These are phyloP conservation scores for Trissoscelio sp. DNA, from an alignment of 2,888 invertebrate genomes.

Conservation along the genomic window DNA sequence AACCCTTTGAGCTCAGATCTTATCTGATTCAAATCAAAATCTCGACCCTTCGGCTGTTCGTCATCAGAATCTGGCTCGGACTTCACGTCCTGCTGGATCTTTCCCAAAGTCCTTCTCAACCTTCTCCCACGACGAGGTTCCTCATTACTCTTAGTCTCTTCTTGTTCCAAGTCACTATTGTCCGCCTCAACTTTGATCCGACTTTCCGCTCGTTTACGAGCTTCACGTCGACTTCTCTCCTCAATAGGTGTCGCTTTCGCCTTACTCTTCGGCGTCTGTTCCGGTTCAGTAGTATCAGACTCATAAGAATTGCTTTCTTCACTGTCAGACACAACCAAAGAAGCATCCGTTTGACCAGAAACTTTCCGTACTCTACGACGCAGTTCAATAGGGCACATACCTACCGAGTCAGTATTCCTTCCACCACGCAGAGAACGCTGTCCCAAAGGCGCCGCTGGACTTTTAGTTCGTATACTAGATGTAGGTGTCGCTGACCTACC, in stretches of 20 bases:
- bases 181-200: conserved; percentile 82
- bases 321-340: conserved; percentile 85
- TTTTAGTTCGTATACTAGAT: conserved; percentile 87
- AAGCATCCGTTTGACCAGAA: conserved; percentile 86
- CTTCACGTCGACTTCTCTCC: conserved; percentile 80
- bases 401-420: conserved; percentile 79
- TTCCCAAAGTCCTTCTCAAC: conserved; percentile 82
- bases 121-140: conserved; percentile 81
- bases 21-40: conserved; percentile 93
- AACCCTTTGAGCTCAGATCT: conserved; percentile 93
- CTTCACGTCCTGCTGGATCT: conserved; percentile 82
- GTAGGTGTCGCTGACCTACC: conserved; percentile 88
- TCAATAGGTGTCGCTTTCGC: conserved; percentile 73
- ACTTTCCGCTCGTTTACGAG: conserved; percentile 82
- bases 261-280: conserved; percentile 70
- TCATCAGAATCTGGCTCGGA: conserved; percentile 84
- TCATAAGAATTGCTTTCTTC: conserved; percentile 86
- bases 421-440: conserved; percentile 81
- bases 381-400: conserved; percentile 71
- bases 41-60: conserved; percentile 87
- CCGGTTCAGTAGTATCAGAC: conserved; percentile 82
- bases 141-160: conserved; percentile 75
- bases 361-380: conserved; percentile 84
- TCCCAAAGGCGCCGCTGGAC: conserved; percentile 86
- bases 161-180: conserved; percentile 78